Evolutionary conservation across 1,140 invertebrate species (phyloP).

Genomic region (Ceratina australensis): DNA sequence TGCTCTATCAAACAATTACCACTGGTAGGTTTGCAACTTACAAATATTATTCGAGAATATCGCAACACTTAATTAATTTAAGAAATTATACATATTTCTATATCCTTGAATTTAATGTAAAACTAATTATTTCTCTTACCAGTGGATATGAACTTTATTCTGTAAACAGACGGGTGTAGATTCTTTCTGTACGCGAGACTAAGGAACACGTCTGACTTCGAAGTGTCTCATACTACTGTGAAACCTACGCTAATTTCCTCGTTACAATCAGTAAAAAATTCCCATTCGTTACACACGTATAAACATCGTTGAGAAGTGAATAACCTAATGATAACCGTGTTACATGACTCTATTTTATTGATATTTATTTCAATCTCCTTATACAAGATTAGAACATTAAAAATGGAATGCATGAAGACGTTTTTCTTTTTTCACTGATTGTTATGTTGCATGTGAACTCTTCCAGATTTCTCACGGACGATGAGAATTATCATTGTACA

Average conservation of each 20-base stretch:
- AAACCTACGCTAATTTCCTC: neutral
- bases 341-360: no score
- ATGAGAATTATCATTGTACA: slow-evolving; percentile 1
- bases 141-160: neutral
- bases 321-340: no score
- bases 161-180: neutral
- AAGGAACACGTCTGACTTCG: neutral
- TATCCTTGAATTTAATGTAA: neutral
- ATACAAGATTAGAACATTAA: no score
- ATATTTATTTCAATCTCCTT: no score
- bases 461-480: neutral
- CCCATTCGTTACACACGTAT: no score
- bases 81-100: neutral
- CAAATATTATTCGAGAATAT: slow-evolving; percentile 2
- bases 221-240: neutral
- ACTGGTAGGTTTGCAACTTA: neutral
- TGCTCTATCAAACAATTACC: neutral
- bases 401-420: no score
- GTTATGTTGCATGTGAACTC: neutral
- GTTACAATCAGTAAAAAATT: no score
- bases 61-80: neutral
- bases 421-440: neutral
- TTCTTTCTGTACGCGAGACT: slow-evolving; percentile 1
- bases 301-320: no score
- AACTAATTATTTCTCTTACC: neutral